These are phyloP conservation scores for Gerris buenoi DNA, from an alignment of 1,140 invertebrate genomes.

Conservation along the genomic window DNA sequence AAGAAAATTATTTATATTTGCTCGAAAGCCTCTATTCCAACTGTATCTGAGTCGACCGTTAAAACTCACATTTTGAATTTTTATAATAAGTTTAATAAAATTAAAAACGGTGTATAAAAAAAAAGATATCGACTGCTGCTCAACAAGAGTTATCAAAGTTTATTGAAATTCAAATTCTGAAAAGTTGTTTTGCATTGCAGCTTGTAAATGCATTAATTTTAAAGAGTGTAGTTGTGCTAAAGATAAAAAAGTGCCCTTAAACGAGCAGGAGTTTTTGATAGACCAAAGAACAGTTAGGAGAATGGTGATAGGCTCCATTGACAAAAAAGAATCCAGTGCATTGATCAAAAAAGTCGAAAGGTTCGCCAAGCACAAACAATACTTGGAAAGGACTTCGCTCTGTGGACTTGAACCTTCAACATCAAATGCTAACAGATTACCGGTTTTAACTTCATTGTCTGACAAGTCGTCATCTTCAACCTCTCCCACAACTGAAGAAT, in stretches of 20 bases:
- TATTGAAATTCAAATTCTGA: background rate
- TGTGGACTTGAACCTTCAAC: background rate
- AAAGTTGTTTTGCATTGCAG: background rate
- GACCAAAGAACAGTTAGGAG: background rate
- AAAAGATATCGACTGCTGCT: background rate
- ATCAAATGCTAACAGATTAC: background rate
- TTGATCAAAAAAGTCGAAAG: background rate
- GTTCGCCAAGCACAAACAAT: background rate
- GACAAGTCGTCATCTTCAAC: background rate
- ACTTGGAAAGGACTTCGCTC: background rate
- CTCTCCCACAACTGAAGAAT: background rate
- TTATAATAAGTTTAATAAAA: background rate
- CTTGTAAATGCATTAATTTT: background rate
- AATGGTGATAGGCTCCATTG: background rate
- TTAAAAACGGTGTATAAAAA: background rate
- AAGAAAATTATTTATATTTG: background rate
- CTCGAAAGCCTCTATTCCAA: background rate
- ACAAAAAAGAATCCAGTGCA: background rate
- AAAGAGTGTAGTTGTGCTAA: background rate
- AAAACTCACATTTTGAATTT: background rate
- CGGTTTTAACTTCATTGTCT: background rate
- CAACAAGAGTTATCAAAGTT: background rate
- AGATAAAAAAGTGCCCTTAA: background rate
- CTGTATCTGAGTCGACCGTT: background rate
- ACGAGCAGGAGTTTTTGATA: background rate